A percentile compares a stretch with the other conserved stretches of the same genome.
These are phyloP conservation scores for Allolobophora icterica DNA, from an alignment of 2,888 invertebrate species.

Conservation along the genomic window DNA sequence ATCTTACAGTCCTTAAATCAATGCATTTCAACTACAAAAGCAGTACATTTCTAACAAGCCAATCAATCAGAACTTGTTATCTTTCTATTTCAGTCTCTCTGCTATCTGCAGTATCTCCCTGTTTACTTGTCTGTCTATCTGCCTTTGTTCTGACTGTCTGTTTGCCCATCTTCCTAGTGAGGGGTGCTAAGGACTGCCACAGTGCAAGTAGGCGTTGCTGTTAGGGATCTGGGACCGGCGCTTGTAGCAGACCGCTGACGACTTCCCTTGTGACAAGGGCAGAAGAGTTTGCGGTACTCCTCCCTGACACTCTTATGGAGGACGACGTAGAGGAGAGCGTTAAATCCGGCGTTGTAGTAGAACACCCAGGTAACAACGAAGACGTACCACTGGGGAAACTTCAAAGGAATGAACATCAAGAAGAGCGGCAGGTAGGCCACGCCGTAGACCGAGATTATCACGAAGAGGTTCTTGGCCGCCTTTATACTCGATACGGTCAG, in stretches of 20 bases:
- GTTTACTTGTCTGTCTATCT: neutral
- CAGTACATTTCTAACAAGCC: neutral
- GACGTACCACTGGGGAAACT: constrained; percentile 13
- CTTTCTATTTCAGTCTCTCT: neutral
- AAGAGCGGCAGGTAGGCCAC: constrained; percentile 7
- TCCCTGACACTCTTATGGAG: constrained; percentile 19
- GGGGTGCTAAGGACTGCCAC: neutral
- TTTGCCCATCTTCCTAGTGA: neutral
- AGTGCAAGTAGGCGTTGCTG: neutral
- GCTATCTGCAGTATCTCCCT: neutral
- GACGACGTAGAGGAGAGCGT: constrained; percentile 22
- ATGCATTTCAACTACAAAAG: neutral
- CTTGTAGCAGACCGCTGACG: neutral
- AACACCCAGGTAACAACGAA: constrained; percentile 18
- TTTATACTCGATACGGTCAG: constrained; percentile 20
- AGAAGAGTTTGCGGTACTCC: constrained; percentile 13
- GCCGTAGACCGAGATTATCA: constrained; percentile 21
- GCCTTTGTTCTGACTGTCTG: neutral
- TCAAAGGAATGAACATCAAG: neutral
- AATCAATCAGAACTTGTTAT: neutral
- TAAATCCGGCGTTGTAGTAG: constrained; percentile 15
- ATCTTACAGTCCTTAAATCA: neutral
- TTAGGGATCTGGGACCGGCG: neutral
- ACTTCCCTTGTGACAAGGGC: neutral
- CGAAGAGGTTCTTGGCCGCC: constrained; percentile 33